phyloP scores from a whole-genome alignment of 2,113 vertebrate species.

The Prinia subflava region DNA sequence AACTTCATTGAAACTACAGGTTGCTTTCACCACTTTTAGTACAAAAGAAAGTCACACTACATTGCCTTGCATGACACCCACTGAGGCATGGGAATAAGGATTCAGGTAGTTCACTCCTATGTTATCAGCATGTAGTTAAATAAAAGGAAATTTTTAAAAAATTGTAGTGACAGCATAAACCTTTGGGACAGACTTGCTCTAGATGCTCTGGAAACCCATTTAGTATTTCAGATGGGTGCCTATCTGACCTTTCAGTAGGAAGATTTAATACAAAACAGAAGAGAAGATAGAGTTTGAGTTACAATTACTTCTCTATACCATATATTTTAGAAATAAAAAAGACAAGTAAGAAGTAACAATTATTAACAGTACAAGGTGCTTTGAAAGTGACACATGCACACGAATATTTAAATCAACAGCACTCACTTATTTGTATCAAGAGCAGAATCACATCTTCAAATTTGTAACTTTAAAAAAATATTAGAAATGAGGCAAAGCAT shows the following conservation, averaged over 20 bases:
- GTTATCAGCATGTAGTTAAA: background rate
- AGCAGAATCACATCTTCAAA: background rate
- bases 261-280: background rate
- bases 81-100: background rate
- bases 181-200: background rate
- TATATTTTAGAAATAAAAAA: background rate
- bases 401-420: background rate
- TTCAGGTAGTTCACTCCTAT: background rate
- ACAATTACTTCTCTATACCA: background rate
- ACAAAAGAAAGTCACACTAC: background rate
- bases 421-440: background rate
- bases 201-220: background rate
- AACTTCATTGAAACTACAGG: background rate
- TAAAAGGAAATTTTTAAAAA: background rate
- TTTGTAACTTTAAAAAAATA: background rate
- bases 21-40: background rate
- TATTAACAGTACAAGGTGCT: background rate
- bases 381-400: background rate
- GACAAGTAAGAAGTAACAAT: background rate
- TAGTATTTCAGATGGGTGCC: background rate
- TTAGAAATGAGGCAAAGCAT: background rate
- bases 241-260: background rate
- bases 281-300: background rate
- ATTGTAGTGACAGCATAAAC: background rate
- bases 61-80: background rate